Evolutionary conservation across 2,888 invertebrate species (phyloP).

Genomic region (Chaitophorus viminalis): DNA sequence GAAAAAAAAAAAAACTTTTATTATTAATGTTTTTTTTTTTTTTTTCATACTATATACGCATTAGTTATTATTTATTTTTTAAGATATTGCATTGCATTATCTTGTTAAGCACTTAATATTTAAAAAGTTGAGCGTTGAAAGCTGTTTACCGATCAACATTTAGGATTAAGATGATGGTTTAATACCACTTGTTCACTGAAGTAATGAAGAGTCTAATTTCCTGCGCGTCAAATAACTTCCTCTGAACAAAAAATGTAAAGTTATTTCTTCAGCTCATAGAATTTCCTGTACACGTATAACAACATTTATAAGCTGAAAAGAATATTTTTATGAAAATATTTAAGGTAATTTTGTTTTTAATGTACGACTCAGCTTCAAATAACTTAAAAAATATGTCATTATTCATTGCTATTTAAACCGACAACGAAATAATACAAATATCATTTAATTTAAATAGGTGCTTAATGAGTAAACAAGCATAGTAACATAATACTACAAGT

Average conservation of each 20-base stretch:
- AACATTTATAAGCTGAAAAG: neutral
- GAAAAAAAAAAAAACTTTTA: neutral
- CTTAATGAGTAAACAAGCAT: no score
- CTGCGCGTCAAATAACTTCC: slow-evolving; percentile 5
- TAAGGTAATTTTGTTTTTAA: neutral
- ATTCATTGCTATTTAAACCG: no score
- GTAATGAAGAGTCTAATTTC: slow-evolving; percentile 8
- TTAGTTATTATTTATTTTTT: neutral
- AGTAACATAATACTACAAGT: no score
- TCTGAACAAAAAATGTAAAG: neutral
- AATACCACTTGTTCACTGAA: neutral
- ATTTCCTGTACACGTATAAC: neutral
- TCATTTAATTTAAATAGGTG: no score
- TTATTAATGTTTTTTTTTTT: neutral
- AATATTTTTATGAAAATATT: neutral
- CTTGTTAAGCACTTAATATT: neutral
- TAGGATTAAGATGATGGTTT: neutral
- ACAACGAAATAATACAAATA: no score
- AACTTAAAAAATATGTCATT: no score
- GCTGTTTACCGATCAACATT: neutral
- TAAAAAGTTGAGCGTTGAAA: neutral
- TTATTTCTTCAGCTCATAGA: neutral
- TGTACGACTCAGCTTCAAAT: neutral
- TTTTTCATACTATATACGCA: neutral
- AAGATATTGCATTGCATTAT: neutral